phyloP scores from a whole-genome alignment of 1,140 invertebrate genomes.

The Pogonomyrmex barbatus region DNA sequence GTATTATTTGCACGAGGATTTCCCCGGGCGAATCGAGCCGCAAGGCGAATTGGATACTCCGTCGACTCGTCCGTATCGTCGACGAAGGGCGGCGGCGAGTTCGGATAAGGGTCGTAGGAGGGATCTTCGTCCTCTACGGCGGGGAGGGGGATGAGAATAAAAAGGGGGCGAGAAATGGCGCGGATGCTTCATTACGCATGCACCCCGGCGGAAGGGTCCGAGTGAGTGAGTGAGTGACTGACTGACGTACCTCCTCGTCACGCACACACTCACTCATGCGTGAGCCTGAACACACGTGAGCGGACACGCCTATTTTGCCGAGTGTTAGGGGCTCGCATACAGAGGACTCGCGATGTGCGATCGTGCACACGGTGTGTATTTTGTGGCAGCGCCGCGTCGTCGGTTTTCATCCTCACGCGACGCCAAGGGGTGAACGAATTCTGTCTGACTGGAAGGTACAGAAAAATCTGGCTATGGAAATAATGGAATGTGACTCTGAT shows the following conservation, averaged over 20 bases:
- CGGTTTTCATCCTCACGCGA: slow-evolving; percentile 33
- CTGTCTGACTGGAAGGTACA: neutral
- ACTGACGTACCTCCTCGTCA: slow-evolving; percentile 77
- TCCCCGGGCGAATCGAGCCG: slow-evolving; percentile 53
- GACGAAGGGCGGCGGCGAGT: slow-evolving; percentile 64
- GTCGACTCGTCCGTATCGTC: slow-evolving; percentile 53
- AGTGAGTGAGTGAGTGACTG: slow-evolving; percentile 77
- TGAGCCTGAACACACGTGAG: slow-evolving; percentile 23
- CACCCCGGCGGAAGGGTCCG: slow-evolving; percentile 72
- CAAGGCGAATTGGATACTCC: slow-evolving; percentile 49
- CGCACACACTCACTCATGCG: slow-evolving; percentile 33
- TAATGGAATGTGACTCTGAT: neutral
- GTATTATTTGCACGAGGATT: slow-evolving; percentile 72
- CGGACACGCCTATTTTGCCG: slow-evolving; percentile 57
- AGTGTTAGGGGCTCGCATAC: slow-evolving; percentile 16
- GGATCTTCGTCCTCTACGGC: slow-evolving; percentile 55
- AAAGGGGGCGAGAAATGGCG: slow-evolving; percentile 76
- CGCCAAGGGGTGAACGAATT: neutral
- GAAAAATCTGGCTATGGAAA: slow-evolving; percentile 10
- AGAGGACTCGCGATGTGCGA: neutral
- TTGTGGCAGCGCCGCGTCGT: slow-evolving; percentile 33
- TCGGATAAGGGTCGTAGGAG: slow-evolving; percentile 70
- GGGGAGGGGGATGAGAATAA: slow-evolving; percentile 77
- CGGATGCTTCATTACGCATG: slow-evolving; percentile 82
- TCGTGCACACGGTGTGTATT: neutral